A percentile compares a stretch with the other conserved stretches of the same genome.
Conservation (phyloP, 2,797 vertebrate species). For the Cossypha heuglini region DNA sequence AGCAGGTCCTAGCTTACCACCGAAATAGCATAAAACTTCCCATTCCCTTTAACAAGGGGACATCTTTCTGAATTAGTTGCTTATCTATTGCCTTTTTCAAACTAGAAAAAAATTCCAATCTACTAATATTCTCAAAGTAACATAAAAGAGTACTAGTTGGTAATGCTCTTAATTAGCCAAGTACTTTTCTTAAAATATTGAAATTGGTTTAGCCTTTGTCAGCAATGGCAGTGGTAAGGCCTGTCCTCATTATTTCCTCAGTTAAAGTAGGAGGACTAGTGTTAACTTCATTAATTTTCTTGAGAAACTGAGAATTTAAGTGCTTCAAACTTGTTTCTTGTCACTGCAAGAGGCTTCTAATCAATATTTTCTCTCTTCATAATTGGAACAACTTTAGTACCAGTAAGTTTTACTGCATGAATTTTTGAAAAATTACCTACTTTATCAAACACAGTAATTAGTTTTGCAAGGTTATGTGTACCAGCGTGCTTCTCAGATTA, state of each 20-base stretch:
- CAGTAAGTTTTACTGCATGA: background rate
- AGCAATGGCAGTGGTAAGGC: background rate
- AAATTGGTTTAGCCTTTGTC: background rate
- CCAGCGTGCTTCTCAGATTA: background rate
- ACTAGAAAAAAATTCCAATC: background rate
- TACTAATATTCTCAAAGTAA: background rate
- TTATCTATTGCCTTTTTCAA: background rate
- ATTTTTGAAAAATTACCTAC: background rate
- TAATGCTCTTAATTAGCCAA: background rate
- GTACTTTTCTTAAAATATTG: background rate
- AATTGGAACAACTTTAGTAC: background rate
- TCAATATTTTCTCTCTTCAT: background rate
- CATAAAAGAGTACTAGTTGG: background rate
- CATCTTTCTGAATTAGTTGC: background rate
- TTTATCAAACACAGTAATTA: background rate
- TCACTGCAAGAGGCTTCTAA: background rate
- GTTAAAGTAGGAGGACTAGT: background rate
- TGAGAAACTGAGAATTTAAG: background rate
- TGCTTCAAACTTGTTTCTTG: background rate
- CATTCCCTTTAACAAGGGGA: background rate
- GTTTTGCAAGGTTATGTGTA: background rate
- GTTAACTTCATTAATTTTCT: background rate
- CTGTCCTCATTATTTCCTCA: background rate
- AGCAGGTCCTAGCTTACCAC: background rate
- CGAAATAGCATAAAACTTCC: background rate